These are phyloP conservation scores for Dolichallabes microphthalmus DNA, from an alignment of 2,113 vertebrate genomes.

Conservation along the genomic window DNA sequence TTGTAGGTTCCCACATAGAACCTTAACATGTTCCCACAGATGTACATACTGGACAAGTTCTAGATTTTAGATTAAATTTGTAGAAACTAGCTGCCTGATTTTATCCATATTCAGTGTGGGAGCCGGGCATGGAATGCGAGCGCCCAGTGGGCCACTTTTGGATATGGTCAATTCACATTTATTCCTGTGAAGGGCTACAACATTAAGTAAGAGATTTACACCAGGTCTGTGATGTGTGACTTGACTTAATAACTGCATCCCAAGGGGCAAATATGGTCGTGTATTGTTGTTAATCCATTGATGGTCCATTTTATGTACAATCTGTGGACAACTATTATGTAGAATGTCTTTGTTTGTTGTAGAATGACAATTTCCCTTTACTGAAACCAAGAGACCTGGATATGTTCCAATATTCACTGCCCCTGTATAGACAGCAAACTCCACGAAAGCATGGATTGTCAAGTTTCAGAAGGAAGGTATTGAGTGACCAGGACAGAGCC, in stretches of 20 bases:
- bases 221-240: not conserved
- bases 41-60: not conserved
- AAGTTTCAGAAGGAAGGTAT: not conserved
- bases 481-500: not conserved
- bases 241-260: not conserved
- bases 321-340: not conserved
- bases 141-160: no score
- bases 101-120: not conserved
- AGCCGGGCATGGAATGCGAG: no score
- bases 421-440: no score
- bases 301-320: not conserved
- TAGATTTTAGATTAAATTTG: not conserved
- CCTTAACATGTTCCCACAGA: not conserved
- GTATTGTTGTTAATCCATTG: not conserved
- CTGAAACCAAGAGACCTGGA: not conserved
- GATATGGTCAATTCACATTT: not conserved
- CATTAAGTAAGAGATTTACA: not conserved
- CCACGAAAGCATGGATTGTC: not conserved
- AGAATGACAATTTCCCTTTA: not conserved
- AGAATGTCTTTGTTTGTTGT: not conserved
- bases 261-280: not conserved
- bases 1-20: not conserved
- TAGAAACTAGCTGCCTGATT: not conserved
- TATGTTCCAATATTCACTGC: not conserved
- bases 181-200: not conserved